Evolutionary conservation across 2,888 invertebrate genomes (phyloP).

Genomic region (Hydroisotoma schaefferi): DNA sequence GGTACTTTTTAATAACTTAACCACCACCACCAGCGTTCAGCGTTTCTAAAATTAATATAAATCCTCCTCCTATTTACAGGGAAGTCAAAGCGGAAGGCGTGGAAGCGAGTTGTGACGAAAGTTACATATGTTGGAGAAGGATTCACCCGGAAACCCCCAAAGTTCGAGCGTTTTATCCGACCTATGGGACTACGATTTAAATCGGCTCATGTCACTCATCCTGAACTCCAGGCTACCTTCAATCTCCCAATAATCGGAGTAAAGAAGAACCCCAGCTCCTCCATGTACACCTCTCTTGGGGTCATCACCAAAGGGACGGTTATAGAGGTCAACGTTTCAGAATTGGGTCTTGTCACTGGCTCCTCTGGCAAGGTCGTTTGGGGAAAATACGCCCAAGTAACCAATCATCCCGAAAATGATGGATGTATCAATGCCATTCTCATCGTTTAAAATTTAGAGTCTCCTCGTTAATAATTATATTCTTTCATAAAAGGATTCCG

Average conservation of each 20-base stretch:
- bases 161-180: conserved; percentile 96
- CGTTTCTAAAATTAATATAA: too few species aligned
- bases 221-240: conserved; percentile 97
- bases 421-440: conserved; percentile 99
- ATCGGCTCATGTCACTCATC: conserved; percentile 98
- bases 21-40: too few species aligned
- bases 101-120: conserved; percentile 99
- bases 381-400: conserved; percentile 99
- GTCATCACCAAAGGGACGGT: conserved; percentile 99
- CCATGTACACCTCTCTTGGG: conserved; percentile 94
- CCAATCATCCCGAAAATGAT: conserved; percentile 99
- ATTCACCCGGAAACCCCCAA: conserved; percentile 98
- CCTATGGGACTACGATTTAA: conserved; percentile 96
- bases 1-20: too few species aligned
- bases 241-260: conserved; percentile 96
- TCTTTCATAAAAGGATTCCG: too few species aligned
- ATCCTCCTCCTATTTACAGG: too few species aligned
- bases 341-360: conserved; percentile 96
- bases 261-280: conserved; percentile 96
- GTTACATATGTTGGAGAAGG: conserved; percentile 96
- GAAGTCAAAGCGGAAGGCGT: conserved; percentile 89
- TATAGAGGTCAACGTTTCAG: conserved; percentile 96
- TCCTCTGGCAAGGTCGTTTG: conserved; percentile 99
- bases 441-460: conserved; percentile 72
- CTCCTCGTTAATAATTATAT: too few species aligned